Evolutionary conservation across 2,113 vertebrate genomes (phyloP).

Genomic region (Passer domesticus): DNA sequence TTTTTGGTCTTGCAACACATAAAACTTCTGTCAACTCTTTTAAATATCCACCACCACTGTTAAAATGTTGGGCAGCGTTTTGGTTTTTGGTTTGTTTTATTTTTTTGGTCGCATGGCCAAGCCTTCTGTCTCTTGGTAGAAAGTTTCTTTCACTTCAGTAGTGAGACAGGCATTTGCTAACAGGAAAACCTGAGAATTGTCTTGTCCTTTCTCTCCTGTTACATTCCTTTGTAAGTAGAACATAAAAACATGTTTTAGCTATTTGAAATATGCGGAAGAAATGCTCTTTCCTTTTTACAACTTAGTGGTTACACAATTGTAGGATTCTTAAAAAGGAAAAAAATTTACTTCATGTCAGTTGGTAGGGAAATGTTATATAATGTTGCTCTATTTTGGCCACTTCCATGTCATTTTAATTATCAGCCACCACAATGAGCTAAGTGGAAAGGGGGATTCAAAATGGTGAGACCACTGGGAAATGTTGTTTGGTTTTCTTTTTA

Average conservation of each 20-base stretch:
- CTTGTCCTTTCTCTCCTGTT: not conserved
- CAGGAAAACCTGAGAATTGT: not conserved
- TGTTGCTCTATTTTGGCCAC: not conserved
- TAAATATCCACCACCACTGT: not conserved
- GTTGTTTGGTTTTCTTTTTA: not conserved
- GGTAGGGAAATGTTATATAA: not conserved
- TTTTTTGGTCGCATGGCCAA: not conserved
- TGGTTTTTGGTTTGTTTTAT: not conserved
- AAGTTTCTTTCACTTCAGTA: not conserved
- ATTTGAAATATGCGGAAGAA: not conserved
- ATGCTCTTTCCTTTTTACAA: not conserved
- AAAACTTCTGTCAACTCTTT: not conserved
- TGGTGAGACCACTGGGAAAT: not conserved
- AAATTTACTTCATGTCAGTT: rapidly evolving
- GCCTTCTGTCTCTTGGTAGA: not conserved
- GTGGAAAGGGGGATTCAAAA: not conserved
- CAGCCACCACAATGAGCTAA: not conserved
- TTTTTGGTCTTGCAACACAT: not conserved
- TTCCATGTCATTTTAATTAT: not conserved
- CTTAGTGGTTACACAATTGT: not conserved
- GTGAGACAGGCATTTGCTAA: not conserved
- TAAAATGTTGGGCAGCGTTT: not conserved
- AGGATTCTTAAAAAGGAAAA: not conserved
- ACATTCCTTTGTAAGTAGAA: not conserved
- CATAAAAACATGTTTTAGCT: not conserved